These are phyloP conservation scores for Montipora foliosa DNA, from an alignment of 64 coral and sea anemone species.

Conservation along the genomic window DNA sequence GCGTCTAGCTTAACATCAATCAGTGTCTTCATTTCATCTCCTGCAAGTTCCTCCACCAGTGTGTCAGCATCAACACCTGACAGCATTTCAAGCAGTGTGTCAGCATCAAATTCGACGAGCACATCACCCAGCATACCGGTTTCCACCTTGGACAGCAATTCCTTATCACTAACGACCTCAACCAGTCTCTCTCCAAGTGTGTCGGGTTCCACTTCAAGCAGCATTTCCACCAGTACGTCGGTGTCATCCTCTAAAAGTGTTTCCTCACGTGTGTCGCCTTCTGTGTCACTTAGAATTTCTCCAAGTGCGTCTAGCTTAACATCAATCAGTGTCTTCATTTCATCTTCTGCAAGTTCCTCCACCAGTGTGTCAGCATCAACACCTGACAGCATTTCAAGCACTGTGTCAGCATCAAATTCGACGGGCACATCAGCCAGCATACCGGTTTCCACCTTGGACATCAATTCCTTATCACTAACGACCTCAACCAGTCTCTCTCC, in stretches of 20 bases:
- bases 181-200: neutral
- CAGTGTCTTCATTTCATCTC: neutral
- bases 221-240: neutral
- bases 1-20: neutral
- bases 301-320: neutral
- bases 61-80: neutral
- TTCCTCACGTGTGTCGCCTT: neutral
- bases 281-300: neutral
- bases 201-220: neutral
- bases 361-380: neutral
- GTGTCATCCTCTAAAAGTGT: neutral
- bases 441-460: no score
- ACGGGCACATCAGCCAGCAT: no score
- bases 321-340: neutral
- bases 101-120: neutral
- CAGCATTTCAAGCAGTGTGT: neutral
- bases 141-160: neutral
- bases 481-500: no score
- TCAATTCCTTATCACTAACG: no score
- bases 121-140: neutral
- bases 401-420: no score
- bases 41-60: neutral
- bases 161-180: neutral
- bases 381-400: neutral
- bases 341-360: neutral